A percentile compares a stretch with the other conserved stretches of the same genome.
These are phyloP conservation scores for Hypolimnas misippus DNA, from an alignment of 2,888 invertebrate species.

Conservation along the genomic window DNA sequence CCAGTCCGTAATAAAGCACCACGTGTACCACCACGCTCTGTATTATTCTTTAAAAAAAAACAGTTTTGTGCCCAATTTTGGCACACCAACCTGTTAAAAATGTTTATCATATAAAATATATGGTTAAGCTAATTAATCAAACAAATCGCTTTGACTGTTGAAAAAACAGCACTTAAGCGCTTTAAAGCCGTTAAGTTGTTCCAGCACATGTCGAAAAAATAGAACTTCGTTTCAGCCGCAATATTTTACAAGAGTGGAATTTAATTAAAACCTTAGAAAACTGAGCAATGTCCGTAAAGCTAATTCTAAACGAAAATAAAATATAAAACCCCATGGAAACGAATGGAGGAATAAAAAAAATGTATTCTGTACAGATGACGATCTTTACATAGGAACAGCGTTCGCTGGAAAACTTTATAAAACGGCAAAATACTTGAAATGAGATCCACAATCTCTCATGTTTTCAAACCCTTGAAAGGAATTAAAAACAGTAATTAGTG, in stretches of 20 bases:
- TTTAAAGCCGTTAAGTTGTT: constrained; percentile 3
- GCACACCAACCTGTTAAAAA: no score
- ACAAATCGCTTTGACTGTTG: neutral
- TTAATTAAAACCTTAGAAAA: constrained; percentile 17
- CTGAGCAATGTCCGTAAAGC: constrained; percentile 20
- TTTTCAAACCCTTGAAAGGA: constrained; percentile 42
- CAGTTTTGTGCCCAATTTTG: no score
- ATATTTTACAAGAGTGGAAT: constrained; percentile 5
- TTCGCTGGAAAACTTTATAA: constrained; percentile 27
- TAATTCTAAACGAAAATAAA: constrained; percentile 27
- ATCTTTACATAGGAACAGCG: constrained; percentile 32
- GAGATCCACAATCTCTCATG: constrained; percentile 39
- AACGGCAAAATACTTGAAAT: constrained; percentile 30
- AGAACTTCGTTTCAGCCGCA: constrained; percentile 1
- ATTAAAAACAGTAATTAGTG: constrained; percentile 48
- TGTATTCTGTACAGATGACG: constrained; percentile 22
- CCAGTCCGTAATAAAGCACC: no score
- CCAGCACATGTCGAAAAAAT: constrained; percentile 5
- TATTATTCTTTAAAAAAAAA: no score
- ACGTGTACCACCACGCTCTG: no score
- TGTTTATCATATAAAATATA: no score
- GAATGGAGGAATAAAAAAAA: constrained; percentile 14
- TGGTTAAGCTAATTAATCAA: neutral
- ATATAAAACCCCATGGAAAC: constrained; percentile 18
- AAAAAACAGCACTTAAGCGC: constrained; percentile 1